These are phyloP conservation scores for Alsophila aescularia DNA, from an alignment of 2,888 invertebrate species.

Conservation along the genomic window DNA sequence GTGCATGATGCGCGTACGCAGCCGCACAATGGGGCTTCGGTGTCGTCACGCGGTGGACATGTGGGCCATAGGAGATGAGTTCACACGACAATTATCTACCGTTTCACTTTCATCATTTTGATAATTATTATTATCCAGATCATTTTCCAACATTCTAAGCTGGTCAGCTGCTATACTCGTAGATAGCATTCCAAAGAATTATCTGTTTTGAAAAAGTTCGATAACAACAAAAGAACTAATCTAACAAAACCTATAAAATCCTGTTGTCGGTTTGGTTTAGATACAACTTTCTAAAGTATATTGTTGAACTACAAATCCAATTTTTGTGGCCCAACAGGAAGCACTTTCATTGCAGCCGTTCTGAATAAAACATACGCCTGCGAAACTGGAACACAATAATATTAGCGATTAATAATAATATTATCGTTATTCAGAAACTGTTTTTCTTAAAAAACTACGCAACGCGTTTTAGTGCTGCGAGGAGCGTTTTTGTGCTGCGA, in stretches of 20 bases:
- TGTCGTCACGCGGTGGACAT: constrained; percentile 14
- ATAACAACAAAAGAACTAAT: background rate
- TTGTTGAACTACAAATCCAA: constrained; percentile 4
- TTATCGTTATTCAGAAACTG: background rate
- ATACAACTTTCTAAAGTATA: background rate
- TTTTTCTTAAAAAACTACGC: constrained; percentile 15
- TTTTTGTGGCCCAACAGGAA: constrained; percentile 41
- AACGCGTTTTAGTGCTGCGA: background rate
- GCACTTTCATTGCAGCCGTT: constrained; percentile 41
- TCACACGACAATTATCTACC: background rate
- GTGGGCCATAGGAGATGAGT: constrained; percentile 11
- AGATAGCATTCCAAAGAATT: too few species aligned
- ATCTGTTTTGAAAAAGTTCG: too few species aligned
- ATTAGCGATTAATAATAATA: constrained; percentile 3
- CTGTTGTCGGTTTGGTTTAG: background rate
- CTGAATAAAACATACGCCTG: constrained; percentile 23
- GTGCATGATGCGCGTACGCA: background rate
- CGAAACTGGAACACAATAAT: constrained; percentile 20
- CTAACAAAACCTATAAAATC: background rate
- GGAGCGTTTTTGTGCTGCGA: background rate
- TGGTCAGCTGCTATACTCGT: too few species aligned
- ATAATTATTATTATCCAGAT: background rate
- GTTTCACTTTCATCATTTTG: background rate
- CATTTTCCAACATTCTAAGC: too few species aligned
- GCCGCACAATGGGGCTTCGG: constrained; percentile 10